Evolutionary conservation across 2,113 vertebrate species (phyloP).

Genomic region (Pogona vitticeps): DNA sequence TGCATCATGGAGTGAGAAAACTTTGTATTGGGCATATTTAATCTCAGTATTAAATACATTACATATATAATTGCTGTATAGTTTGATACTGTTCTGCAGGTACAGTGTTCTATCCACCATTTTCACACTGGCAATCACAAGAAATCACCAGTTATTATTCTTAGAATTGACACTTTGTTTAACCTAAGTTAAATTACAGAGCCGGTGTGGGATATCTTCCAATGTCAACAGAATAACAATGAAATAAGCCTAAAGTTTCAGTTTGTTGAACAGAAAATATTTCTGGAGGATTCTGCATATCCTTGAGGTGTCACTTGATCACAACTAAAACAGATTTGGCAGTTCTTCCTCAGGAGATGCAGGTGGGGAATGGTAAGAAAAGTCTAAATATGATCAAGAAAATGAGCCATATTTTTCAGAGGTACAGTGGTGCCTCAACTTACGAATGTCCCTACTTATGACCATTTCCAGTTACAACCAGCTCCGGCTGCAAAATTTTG

Average conservation of each 20-base stretch:
- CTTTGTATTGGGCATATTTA: too few relatives aligned
- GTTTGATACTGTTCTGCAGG: background rate
- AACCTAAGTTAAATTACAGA: background rate
- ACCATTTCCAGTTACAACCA: too few relatives aligned
- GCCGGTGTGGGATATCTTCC: background rate
- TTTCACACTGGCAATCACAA: too few relatives aligned
- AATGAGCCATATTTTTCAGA: background rate
- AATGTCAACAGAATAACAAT: background rate
- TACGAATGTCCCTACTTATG: too few relatives aligned
- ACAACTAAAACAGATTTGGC: background rate
- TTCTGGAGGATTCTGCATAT: background rate
- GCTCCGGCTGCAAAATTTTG: too few relatives aligned
- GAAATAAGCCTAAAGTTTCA: background rate
- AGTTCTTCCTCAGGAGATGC: background rate
- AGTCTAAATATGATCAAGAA: background rate
- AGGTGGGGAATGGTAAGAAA: too few relatives aligned
- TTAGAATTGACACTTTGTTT: background rate
- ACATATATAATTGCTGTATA: background rate
- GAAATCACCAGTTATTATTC: background rate
- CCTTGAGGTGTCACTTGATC: background rate
- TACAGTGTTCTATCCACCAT: background rate
- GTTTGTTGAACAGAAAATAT: background rate
- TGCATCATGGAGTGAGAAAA: too few relatives aligned
- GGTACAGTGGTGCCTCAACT: too few relatives aligned
- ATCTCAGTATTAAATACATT: background rate